Conservation (phyloP, 1,140 invertebrate species). For the Drosophila navojoa region DNA sequence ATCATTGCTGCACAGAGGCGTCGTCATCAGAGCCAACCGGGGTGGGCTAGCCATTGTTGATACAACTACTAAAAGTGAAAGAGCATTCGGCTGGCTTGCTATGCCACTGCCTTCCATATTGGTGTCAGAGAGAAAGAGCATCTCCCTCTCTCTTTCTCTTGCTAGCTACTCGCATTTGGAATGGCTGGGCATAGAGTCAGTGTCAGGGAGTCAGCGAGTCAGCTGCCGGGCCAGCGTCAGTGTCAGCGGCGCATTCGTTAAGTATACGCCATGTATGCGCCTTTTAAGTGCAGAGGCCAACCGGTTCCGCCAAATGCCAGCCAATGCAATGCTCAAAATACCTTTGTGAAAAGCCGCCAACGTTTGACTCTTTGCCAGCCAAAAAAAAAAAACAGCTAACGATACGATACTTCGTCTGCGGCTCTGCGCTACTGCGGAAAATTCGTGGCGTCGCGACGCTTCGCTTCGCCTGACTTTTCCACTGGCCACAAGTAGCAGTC, state of each 20-base stretch:
- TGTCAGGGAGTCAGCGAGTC: conserved; percentile 12
- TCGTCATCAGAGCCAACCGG: conserved; percentile 12
- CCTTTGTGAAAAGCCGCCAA: conserved; percentile 54
- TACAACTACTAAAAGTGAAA: conserved; percentile 65
- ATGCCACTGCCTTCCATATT: conserved; percentile 55
- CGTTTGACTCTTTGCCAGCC: conserved; percentile 49
- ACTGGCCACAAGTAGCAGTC: conserved; percentile 7
- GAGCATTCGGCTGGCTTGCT: conserved; percentile 28
- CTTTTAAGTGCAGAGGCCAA: conserved; percentile 71
- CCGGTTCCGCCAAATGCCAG: conserved; percentile 49
- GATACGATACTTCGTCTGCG: not conserved
- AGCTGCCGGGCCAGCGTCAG: conserved; percentile 12
- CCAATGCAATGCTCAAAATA: conserved; percentile 45
- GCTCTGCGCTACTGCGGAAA: conserved; percentile 36
- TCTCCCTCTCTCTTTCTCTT: conserved; percentile 43
- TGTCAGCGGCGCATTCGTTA: conserved; percentile 57
- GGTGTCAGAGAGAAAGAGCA: conserved; percentile 64
- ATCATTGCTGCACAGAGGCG: conserved; percentile 56
- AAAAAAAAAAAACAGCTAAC: conserved; percentile 3
- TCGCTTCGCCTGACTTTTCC: not conserved
- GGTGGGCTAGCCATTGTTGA: conserved; percentile 11
- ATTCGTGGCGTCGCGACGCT: conserved; percentile 11
- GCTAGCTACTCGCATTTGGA: conserved; percentile 34
- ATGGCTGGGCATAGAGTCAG: not conserved
- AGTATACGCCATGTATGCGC: conserved; percentile 74